Evolutionary conservation across 2,113 vertebrate species (phyloP).

Genomic region (Tursiops truncatus): DNA sequence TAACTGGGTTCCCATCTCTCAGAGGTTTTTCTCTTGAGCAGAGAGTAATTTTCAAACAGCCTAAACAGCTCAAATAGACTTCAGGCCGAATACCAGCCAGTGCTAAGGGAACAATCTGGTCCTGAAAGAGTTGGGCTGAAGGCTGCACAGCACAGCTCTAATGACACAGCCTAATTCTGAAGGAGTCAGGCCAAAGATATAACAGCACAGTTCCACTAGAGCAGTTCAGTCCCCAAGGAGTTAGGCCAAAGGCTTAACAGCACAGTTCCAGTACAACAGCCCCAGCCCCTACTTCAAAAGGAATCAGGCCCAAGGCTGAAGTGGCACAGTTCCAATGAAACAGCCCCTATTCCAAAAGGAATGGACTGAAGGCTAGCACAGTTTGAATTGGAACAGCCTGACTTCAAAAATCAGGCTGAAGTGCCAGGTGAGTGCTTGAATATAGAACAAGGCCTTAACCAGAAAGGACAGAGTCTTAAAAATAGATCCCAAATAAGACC

Average conservation of each 20-base stretch:
- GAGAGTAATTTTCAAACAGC: not conserved
- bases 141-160: not conserved
- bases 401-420: not conserved
- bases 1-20: not conserved
- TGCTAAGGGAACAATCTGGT: not conserved
- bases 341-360: not conserved
- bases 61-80: not conserved
- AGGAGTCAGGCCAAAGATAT: not conserved
- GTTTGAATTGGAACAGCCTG: not conserved
- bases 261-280: not conserved
- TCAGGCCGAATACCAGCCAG: not conserved
- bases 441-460: not conserved
- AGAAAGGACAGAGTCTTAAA: not conserved
- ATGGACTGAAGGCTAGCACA: not conserved
- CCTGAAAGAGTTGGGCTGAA: not conserved
- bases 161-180: not conserved
- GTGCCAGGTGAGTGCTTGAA: not conserved
- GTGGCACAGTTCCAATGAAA: not conserved
- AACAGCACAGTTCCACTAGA: not conserved
- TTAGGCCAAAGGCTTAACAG: not conserved
- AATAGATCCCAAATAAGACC: not conserved
- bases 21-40: not conserved
- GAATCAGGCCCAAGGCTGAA: not conserved
- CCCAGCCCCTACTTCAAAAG: not conserved
- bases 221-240: not conserved